Base-by-base conservation (phyloP, 2,797 vertebrate species). In the Danio aesculapii region DNA sequence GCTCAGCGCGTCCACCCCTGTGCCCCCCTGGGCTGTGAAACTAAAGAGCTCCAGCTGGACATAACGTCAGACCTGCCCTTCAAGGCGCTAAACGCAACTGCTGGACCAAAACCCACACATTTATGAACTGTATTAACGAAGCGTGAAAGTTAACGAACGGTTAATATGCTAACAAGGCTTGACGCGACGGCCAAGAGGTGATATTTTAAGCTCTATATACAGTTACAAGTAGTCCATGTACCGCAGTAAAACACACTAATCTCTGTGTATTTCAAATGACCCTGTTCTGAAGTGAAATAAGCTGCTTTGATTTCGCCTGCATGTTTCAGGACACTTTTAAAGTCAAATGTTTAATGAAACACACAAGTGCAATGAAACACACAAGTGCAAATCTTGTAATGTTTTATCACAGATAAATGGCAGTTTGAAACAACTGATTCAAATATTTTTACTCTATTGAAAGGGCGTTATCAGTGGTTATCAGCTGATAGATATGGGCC, bases 21-120 rank as follows among this genome's bases (percentile, higher is more conserved):
- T 64, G 77, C 83, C 81, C 84, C 30, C 82, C 70, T 30, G 47
- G 81, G 85, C 87, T 86, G 87, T 89, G 92, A 92, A 94, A 93
- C 90, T 79, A 79, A 91, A 92, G 85, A 89, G 85, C 86, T 77
- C 75, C n/a, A 52, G 76, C 79, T 55, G 78, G 58, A 81, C 84
- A 82, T 85, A 63, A 62, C 63, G 82, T 81, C 79, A 84, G 17
- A 63, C 52, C 80, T 83, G 86, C 89, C 82, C 85, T 86, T 82
- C 77, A 62, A 84, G 84, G 85, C 73, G 77, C 57, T 66, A 75
- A 76, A 80, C 47, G 76, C 53, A 63, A 70, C 76, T 53, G 9
- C 30, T 19, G 75, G 70, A 84, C 71, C 52, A 67, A n/a, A 74
- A 62, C 16, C 8, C 71, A 84, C 70, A 75, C 83, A 85, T 86